Evolutionary conservation across 2,888 invertebrate species (phyloP), one percentile per base, ranked within the genome.

Genomic region (Aporophyla lueneburgensis): DNA sequence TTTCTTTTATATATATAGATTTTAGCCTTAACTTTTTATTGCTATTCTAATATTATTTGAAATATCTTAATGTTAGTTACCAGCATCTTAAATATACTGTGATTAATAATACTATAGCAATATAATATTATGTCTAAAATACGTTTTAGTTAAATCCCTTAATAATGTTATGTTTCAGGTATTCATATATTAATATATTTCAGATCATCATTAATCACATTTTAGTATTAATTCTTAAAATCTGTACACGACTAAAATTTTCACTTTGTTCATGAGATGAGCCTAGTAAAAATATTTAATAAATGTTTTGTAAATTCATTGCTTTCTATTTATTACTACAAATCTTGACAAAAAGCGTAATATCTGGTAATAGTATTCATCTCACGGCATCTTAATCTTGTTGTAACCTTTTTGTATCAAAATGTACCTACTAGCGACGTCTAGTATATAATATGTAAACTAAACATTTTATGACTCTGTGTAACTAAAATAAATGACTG

Each of bases 121-220:
- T 19, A n/a, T 4, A 71, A 27, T 76, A 43, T 58, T 65, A 14
- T n/a, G 10, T 27, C n/a, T 43, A 14, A 4, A 72, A 58, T 59
- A 43, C 5, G 3, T 24, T 40, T 10, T 49, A 19, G 27, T 27
- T 46, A 33, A 66, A 27, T n/a, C 0, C 19, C 0, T 19, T 19
- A n/a, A n/a, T 33, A 46, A 21, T 51, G 51, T 33, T 9, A 51
- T n/a, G 14, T 21, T 66, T 21, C 5, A 24, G 1, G 5, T 33
- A 19, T 10, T 56, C 0, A 2, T 58, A 33, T 58, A n/a, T 61
- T 21, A 21, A 27, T 19, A 49, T 27, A 65, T 51, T 46, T 33
- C 43, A 53, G 27, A 70, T 53, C 43, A 53, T 70, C 16, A n/a
- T 2, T 21, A 71, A 27, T 40, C 24, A 59, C 6, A 27, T 61